phyloP scores from a whole-genome alignment of 2,888 invertebrate species.

The Acanthopleura granulata region DNA sequence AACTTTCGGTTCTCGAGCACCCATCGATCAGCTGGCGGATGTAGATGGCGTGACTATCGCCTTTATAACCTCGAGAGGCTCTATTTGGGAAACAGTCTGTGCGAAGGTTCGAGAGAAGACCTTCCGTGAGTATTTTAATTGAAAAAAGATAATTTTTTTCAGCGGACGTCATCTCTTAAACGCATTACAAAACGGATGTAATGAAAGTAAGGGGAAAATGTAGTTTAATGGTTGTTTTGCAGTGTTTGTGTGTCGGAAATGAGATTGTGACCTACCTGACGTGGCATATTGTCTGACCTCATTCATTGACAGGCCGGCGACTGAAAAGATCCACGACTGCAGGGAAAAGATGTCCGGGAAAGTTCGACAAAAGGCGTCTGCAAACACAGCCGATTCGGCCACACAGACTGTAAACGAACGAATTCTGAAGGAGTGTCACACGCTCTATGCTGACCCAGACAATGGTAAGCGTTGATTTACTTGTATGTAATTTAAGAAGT shows the following conservation, averaged over 20 bases:
- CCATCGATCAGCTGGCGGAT: conserved; percentile 64
- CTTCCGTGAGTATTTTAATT: too few species aligned
- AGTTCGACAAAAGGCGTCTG: conserved; percentile 64
- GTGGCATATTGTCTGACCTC: neutral
- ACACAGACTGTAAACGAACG: conserved; percentile 72
- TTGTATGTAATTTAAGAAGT: too few species aligned
- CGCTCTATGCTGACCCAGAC: conserved; percentile 72
- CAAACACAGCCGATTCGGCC: conserved; percentile 67
- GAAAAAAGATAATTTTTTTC: too few species aligned
- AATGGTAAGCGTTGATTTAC: conserved; percentile 65
- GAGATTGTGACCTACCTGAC: conserved; percentile 4
- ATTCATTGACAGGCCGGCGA: conserved; percentile 5
- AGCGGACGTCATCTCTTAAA: too few species aligned
- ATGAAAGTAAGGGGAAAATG: neutral
- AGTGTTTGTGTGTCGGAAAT: conserved; percentile 21
- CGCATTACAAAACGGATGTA: too few species aligned
- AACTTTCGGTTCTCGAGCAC: conserved; percentile 32
- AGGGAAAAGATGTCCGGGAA: conserved; percentile 65
- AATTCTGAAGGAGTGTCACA: conserved; percentile 73
- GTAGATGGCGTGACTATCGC: conserved; percentile 48
- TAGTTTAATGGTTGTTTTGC: neutral
- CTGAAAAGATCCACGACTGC: neutral
- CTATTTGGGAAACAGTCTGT: neutral
- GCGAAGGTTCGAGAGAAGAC: neutral
- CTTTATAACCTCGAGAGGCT: conserved; percentile 8